These are phyloP conservation scores for Caradrina kadenii DNA, from an alignment of 2,888 invertebrate species.

Conservation along the genomic window DNA sequence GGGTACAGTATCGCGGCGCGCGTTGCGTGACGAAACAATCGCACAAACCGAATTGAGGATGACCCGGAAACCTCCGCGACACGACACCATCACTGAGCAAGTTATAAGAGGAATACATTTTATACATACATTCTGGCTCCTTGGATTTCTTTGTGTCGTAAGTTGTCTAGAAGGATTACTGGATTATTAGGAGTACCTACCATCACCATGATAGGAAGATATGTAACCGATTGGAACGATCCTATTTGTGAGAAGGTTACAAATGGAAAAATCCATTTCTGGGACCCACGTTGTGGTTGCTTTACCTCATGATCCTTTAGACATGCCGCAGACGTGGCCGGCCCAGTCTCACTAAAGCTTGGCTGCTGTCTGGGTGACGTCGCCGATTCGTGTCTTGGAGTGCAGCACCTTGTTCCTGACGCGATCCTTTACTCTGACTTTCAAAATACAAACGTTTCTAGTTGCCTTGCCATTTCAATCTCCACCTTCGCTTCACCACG, in stretches of 20 bases:
- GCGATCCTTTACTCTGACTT: too few species aligned
- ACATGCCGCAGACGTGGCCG: too few species aligned
- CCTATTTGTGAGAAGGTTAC: background rate
- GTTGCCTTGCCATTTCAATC: background rate
- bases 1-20: constrained; percentile 28
- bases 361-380: too few species aligned
- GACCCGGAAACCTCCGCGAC: constrained; percentile 69
- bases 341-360: too few species aligned
- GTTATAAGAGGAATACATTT: constrained; percentile 30
- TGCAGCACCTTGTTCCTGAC: too few species aligned
- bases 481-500: background rate
- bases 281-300: too few species aligned
- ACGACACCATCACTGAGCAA: constrained; percentile 51
- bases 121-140: background rate
- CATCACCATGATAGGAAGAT: background rate
- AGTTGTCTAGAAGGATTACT: too few species aligned
- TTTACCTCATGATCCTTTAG: too few species aligned
- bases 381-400: too few species aligned
- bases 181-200: background rate
- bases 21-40: constrained; percentile 68
- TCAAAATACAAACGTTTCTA: background rate
- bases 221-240: background rate
- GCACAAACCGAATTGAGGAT: constrained; percentile 66
- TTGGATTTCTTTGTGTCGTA: too few species aligned
- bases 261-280: too few species aligned